Base-by-base conservation (phyloP, 2,113 vertebrate genomes). In the Alexandromys fortis region DNA sequence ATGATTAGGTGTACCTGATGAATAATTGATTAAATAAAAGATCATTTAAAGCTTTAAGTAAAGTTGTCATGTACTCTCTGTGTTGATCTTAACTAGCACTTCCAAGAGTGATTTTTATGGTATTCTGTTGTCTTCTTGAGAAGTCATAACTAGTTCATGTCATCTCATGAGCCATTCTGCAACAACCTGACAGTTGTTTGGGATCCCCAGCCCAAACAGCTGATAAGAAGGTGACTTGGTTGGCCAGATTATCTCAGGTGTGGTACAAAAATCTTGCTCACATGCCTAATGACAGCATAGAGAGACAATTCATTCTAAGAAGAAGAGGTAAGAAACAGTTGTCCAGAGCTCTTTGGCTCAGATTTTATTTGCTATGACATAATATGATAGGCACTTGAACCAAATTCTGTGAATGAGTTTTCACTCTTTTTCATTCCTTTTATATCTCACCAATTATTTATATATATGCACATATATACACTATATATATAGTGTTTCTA, bases 351-450 rank as follows among this genome's bases (percentile, higher is more conserved):
- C 70, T 85, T 63, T 91, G 93, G 82, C 67, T 94, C 72, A 45
- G 49, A 26, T 67, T 87, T 52, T n/a, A 26, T 95, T 65, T 94
- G 70, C 30, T 72, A 14, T 93, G 42, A 33, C 65, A 10, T 88
- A 85, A 81, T 42, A 35, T 92, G 91, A 94, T 73, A 67, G 68
- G 19, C 47, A 45, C 22, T 91, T 89, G 90, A 95, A 81, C 68
- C 63, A 55, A 73, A 78, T 77, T 93, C 68, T 9, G 33, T 42
- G 42, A 89, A 76, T 78, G n/a, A 70, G 28, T 86, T 7, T 47
- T 26, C 63, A 68, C 30, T 35, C 45, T 91, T 16, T 3, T 76
- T 38, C 16, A 61, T 26, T 79, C 26, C 47, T 67, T 33, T 65
- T 73, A 55, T 87, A 30, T 67, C 78, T 67, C 35, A 49, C 8